These are phyloP conservation scores for Embiotoca jacksoni DNA, from an alignment of 2,113 vertebrate species.

Conservation along the genomic window DNA sequence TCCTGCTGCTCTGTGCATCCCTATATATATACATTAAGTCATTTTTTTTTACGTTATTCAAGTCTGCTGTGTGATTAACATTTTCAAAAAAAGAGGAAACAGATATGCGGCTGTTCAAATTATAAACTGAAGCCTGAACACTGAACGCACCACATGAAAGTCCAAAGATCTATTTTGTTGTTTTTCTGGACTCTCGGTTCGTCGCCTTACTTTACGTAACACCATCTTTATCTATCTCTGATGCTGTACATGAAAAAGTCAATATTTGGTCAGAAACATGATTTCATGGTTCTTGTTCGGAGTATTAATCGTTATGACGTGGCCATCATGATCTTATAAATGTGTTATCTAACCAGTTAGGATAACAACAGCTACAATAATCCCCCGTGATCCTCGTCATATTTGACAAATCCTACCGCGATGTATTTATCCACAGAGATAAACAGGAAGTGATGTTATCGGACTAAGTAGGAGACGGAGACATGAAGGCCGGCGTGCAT, in stretches of 20 bases:
- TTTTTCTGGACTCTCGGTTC: no score
- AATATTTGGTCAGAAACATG: not conserved
- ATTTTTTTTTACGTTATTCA: no score
- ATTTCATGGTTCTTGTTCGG: conserved; percentile 2
- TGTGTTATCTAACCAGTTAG: conserved; percentile 6
- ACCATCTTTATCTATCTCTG: no score
- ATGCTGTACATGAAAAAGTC: not conserved
- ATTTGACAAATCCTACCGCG: conserved; percentile 39
- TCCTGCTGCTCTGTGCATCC: no score
- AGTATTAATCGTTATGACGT: conserved; percentile 10
- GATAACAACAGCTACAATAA: conserved; percentile 26
- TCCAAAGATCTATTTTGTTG: no score
- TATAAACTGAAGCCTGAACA: no score
- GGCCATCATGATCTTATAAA: conserved; percentile 1
- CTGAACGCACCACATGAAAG: no score
- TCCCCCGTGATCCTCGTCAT: conserved; percentile 27
- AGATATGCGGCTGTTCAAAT: no score
- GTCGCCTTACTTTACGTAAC: no score
- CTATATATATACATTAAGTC: no score
- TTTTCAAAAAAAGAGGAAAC: no score
- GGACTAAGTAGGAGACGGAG: conserved; percentile 57
- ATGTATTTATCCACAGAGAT: conserved; percentile 55
- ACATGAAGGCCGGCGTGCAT: conserved; percentile 61
- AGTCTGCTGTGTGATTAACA: no score
- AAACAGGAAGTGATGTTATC: conserved; percentile 82